Conservation (phyloP, 1,140 invertebrate species). For the Megalonaias nervosa region DNA sequence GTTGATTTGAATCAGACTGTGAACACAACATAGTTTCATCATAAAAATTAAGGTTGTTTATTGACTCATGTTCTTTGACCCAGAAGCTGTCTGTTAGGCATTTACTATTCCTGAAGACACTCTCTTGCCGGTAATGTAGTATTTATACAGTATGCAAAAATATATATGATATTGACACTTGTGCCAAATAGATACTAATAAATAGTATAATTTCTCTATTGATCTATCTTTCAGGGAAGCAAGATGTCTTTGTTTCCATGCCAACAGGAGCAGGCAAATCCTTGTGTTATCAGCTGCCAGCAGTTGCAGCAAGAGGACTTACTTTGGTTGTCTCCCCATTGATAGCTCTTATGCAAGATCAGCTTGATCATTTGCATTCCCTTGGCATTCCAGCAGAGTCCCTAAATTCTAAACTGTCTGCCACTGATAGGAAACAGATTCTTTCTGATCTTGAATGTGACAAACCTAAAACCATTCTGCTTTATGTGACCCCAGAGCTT, state of each 20-base stretch:
- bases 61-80: no score
- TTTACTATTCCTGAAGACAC: no score
- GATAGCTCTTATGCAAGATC: constrained; percentile 81
- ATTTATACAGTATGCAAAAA: no score
- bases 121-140: no score
- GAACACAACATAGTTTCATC: no score
- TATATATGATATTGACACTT: no score
- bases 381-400: constrained; percentile 85
- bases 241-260: constrained; percentile 82
- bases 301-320: constrained; percentile 74
- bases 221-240: constrained; percentile 70
- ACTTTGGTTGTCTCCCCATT: constrained; percentile 81
- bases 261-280: constrained; percentile 83
- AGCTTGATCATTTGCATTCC: constrained; percentile 73
- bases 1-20: no score
- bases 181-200: no score
- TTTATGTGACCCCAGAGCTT: constrained; percentile 96
- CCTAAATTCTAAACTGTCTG: constrained; percentile 89
- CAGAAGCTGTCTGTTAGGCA: no score
- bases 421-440: constrained; percentile 82
- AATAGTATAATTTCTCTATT: background rate
- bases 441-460: constrained; percentile 52
- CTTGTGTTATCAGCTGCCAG: constrained; percentile 82
- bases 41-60: no score
- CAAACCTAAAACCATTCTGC: constrained; percentile 81